Conservation (phyloP, 2,797 vertebrate genomes). For the Pogonophryne albipinna region DNA sequence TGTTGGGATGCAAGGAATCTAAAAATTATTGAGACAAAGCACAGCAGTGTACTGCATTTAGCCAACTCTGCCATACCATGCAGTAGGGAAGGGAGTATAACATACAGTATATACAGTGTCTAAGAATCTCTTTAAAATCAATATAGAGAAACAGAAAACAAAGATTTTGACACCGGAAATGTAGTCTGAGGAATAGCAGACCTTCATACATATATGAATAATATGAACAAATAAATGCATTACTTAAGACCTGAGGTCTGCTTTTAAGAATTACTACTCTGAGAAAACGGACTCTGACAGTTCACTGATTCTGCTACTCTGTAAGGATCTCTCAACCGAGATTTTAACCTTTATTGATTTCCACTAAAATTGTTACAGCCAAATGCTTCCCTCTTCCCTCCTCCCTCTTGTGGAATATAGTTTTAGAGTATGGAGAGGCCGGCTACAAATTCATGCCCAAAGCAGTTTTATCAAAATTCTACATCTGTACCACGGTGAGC, state of each 20-base stretch:
- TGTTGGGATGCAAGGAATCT: conserved; percentile 1
- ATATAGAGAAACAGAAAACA: not conserved
- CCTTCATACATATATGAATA: not conserved
- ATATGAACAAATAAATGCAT: not conserved
- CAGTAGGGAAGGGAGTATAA: too few species aligned
- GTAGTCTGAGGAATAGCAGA: not conserved
- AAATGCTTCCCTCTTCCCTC: conserved; percentile 13
- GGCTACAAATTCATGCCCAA: conserved; percentile 11
- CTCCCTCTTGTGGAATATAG: not conserved
- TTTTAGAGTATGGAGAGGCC: not conserved
- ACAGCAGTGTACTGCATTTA: conserved; percentile 3
- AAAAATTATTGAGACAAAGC: conserved; percentile 32
- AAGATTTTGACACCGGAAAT: not conserved
- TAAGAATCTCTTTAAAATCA: not conserved
- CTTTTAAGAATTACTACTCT: not conserved
- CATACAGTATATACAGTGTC: too few species aligned
- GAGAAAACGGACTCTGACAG: not conserved
- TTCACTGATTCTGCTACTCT: conserved; percentile 9
- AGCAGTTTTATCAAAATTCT: conserved; percentile 51
- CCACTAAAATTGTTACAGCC: conserved; percentile 29
- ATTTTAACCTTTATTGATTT: conserved; percentile 42
- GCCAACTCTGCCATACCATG: not conserved
- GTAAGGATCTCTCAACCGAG: not conserved
- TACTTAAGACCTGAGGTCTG: not conserved
- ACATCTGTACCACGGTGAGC: conserved; percentile 33